Base-by-base conservation (phyloP, 1,140 invertebrate genomes). In the Drosophila dunni region DNA sequence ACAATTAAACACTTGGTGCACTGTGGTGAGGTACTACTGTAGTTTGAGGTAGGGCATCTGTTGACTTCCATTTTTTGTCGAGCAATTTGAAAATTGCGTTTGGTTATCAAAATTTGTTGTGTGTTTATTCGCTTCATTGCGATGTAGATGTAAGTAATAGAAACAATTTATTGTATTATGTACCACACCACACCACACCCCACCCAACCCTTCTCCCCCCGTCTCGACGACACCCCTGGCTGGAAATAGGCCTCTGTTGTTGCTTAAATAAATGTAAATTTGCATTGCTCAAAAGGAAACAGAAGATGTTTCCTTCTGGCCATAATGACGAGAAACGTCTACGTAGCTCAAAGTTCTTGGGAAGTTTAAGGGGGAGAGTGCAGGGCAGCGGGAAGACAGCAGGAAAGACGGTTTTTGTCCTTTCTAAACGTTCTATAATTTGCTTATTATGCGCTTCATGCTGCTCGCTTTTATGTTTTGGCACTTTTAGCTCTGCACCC, bases 401-500 rank as follows among this genome's bases (percentile, higher is more conserved):
- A 3, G 15, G 53, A 36, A 29, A 38, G 36, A n/a, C 17, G 53
- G 38, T 17, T 13, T 66, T 70, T 88, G 83, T 88, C 79, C 84
- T 78, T 80, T 88, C 72, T 88, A 88, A 88, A 84, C 85, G 84
- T 83, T 88, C 78, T 80, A 89, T 88, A 88, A 88, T 88, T 89
- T 89, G 84, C 84, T 88, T 88, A 81, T 88, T 88, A 88, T 88
- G 84, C 84, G 77, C 74, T 75, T 65, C 73, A 64, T 79, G 84
- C 77, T 83, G 74, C 74, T 88, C 67, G 66, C 80, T 89, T 89
- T 88, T 89, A 84, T 88, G 79, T 83, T 83, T 80, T 62, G 77
- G 68, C 58, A 83, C 74, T 78, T 80, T 86, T 79, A 60, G 24
- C 20, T 69, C 44, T 67, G 72, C 69, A 84, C 53, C 80, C 69